These are phyloP conservation scores for Mohoua ochrocephala DNA, from an alignment of 2,113 vertebrate genomes.

Conservation along the genomic window DNA sequence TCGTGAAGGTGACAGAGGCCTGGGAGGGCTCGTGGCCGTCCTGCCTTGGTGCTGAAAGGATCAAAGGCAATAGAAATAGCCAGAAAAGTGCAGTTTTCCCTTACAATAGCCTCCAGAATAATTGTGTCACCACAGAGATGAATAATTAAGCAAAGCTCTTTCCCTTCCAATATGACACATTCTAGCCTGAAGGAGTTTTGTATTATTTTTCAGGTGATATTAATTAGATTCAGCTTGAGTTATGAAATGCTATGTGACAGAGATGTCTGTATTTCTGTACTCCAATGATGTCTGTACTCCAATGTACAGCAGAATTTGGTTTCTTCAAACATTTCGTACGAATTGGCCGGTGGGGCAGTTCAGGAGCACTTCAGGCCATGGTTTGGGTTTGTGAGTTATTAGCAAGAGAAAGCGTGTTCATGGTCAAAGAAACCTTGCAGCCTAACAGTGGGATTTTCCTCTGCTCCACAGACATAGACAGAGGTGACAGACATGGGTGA, in stretches of 20 bases:
- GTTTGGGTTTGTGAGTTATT: neutral
- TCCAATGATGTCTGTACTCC: no score
- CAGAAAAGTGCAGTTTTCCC: neutral
- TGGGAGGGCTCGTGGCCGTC: neutral
- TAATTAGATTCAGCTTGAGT: neutral
- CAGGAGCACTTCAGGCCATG: neutral
- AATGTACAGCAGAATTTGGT: neutral
- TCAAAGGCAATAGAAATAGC: neutral
- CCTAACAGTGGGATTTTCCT: neutral
- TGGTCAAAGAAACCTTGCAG: neutral
- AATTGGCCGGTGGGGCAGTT: neutral
- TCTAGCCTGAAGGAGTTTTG: neutral
- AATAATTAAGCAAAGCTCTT: slow-evolving; percentile 17
- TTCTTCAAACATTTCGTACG: neutral
- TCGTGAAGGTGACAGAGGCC: neutral
- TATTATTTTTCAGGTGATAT: neutral
- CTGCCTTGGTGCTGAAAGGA: neutral
- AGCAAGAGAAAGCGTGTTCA: neutral
- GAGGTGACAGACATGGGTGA: neutral
- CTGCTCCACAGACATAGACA: neutral
- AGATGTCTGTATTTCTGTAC: neutral
- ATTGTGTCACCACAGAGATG: neutral
- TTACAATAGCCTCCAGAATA: neutral
- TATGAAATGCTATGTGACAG: neutral
- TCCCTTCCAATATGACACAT: neutral